A percentile compares a stretch with the other conserved stretches of the same genome.
These are phyloP conservation scores for Musca domestica DNA, from an alignment of 1,140 invertebrate genomes.

Conservation along the genomic window DNA sequence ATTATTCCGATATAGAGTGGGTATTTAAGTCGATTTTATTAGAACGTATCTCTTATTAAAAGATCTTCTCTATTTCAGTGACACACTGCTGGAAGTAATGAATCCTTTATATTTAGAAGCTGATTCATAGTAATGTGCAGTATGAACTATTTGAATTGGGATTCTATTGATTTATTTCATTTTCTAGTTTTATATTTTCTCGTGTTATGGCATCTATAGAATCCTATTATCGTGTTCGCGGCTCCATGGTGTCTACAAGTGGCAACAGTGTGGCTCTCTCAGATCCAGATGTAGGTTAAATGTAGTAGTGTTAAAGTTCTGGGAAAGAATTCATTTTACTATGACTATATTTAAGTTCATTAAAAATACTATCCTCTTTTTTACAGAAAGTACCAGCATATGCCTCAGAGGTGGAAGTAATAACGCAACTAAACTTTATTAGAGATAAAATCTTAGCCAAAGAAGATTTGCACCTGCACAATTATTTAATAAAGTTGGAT, in stretches of 20 bases:
- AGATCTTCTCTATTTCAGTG: slow-evolving; percentile 44
- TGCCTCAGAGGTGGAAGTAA: slow-evolving; percentile 61
- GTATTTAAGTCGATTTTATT: background rate
- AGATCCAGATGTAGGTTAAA: slow-evolving; percentile 28
- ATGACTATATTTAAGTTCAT: too few species aligned
- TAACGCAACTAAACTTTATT: slow-evolving; percentile 69
- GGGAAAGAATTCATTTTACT: too few species aligned
- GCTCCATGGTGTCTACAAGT: slow-evolving; percentile 54
- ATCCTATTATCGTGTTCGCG: slow-evolving; percentile 67
- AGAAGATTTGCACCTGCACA: slow-evolving; percentile 64
- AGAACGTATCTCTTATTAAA: background rate
- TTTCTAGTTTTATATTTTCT: slow-evolving; percentile 66
- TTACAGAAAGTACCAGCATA: slow-evolving; percentile 1
- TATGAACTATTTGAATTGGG: background rate
- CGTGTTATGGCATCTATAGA: slow-evolving; percentile 72
- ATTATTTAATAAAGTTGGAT: slow-evolving; percentile 67
- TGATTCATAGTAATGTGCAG: slow-evolving; percentile 67
- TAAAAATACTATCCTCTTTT: background rate
- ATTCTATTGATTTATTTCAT: slow-evolving; percentile 3
- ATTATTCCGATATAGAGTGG: slow-evolving; percentile 41
- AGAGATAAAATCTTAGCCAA: slow-evolving; percentile 66
- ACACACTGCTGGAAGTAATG: slow-evolving; percentile 60
- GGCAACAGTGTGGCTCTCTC: slow-evolving; percentile 33
- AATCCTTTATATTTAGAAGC: slow-evolving; percentile 68
- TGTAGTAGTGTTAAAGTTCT: too few species aligned